phyloP scores from a whole-genome alignment of 2,888 invertebrate genomes.

The Pachycephus smyrnensis region DNA sequence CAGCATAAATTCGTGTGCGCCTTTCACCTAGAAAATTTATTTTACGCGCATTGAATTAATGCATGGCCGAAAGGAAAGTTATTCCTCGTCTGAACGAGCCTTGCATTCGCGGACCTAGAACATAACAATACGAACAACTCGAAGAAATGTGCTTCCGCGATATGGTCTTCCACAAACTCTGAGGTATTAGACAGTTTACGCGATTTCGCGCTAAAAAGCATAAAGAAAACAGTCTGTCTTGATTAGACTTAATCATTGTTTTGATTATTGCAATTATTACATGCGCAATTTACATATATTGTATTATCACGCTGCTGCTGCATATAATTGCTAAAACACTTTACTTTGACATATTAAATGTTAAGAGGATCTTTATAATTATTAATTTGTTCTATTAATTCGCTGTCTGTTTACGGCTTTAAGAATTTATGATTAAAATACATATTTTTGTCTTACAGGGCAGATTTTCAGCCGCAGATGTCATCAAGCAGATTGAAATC shows the following conservation, averaged over 20 bases:
- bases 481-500: slow-evolving; percentile 53
- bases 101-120: neutral
- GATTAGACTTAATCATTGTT: neutral
- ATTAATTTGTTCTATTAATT: too few relatives aligned
- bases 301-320: too few relatives aligned
- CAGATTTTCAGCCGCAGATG: slow-evolving; percentile 49
- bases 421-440: neutral
- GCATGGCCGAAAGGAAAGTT: slow-evolving; percentile 16
- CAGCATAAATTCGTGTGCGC: slow-evolving; percentile 10
- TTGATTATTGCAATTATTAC: too few relatives aligned
- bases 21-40: slow-evolving; percentile 38
- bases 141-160: neutral
- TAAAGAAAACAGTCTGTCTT: neutral
- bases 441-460: slow-evolving; percentile 33
- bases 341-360: too few relatives aligned
- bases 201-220: too few relatives aligned
- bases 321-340: too few relatives aligned
- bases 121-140: neutral
- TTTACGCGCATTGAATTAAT: slow-evolving; percentile 3
- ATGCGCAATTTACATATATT: too few relatives aligned
- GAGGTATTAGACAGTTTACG: neutral
- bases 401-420: too few relatives aligned
- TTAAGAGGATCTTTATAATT: too few relatives aligned
- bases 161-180: neutral
- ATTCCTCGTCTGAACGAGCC: neutral